Base-by-base conservation (phyloP, 2,113 vertebrate genomes). In the Anser cygnoides region DNA sequence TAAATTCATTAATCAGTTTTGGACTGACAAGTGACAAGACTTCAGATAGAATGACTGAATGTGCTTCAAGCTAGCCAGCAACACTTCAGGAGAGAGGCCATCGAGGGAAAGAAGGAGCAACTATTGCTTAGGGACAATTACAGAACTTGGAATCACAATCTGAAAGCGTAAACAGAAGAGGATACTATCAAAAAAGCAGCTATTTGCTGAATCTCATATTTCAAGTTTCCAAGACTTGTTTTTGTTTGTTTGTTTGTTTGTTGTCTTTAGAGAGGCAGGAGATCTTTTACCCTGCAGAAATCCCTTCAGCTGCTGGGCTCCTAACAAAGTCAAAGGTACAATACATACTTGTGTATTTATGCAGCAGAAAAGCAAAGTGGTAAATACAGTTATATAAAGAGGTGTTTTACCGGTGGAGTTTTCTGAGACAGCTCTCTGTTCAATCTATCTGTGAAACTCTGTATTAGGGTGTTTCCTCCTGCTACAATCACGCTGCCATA, bases 391-490 rank as follows among this genome's bases (percentile, higher is more conserved):
- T 63, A 86, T 20, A 49, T 21, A 54, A 90, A 65, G 73, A 75
- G 58, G 11, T 90, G 29, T 31, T 90, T 98, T 97, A 99, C 99
- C 16, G 99, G 99, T 74, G 99, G 99, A 1, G 99, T 99, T 97
- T 99, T 99, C 98, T 99, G 99, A 83, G 99, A 99, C 18, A 99
- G 98, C 93, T 99, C 99, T 96, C 99, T 98, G 92, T 99, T 99
- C 94, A 99, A 89, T 57, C 99, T 98, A 96, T 99, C 99, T 31
- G 99, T 99, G 97, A 99, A 99, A 88, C 99, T 99, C 98, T 99
- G 99, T 87, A 99, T 98, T 71, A 99, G 98, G 2, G 99, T 99
- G 98, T 99, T 99, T 96, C 99, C 99, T 95, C 99, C 99, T 3
- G 99, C 99, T 92, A 99, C 99, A 82, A 99, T 99, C 79, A 99